Evolutionary conservation across 2,888 invertebrate genomes (phyloP).

Genomic region (Autographa gamma): DNA sequence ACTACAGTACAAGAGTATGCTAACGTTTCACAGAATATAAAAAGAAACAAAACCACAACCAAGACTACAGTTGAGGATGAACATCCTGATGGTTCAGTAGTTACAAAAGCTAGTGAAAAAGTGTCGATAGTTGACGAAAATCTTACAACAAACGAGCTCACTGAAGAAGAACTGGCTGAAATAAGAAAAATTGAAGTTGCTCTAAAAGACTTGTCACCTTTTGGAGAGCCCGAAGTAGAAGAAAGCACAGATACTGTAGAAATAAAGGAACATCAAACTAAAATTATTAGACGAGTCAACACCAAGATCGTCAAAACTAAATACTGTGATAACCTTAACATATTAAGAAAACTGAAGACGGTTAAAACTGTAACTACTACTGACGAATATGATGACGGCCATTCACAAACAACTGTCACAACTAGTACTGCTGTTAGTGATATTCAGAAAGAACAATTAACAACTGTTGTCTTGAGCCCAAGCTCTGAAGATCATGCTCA

Average conservation of each 20-base stretch:
- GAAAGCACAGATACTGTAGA: conserved; percentile 59
- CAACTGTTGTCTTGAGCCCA: conserved; percentile 51
- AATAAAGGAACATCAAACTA: conserved; percentile 56
- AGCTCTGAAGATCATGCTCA: conserved; percentile 63
- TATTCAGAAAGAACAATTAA: conserved; percentile 60
- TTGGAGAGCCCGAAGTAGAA: conserved; percentile 60
- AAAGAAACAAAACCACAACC: conserved; percentile 75
- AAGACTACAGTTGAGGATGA: conserved; percentile 79
- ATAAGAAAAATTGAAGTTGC: conserved; percentile 47
- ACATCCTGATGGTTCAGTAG: conserved; percentile 78
- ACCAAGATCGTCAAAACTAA: conserved; percentile 65
- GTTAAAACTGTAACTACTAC: conserved; percentile 71
- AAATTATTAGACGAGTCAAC: conserved; percentile 60
- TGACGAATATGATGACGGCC: conserved; percentile 76
- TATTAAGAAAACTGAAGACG: conserved; percentile 69
- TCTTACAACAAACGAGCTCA: conserved; percentile 43
- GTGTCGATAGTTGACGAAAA: conserved; percentile 73
- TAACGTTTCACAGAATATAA: conserved; percentile 64
- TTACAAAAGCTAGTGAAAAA: conserved; percentile 79
- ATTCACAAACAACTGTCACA: conserved; percentile 73
- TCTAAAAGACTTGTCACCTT: conserved; percentile 54
- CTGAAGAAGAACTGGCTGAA: conserved; percentile 36
- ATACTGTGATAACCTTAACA: conserved; percentile 59
- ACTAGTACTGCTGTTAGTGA: conserved; percentile 78
- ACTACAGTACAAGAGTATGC: conserved; percentile 71